Evolutionary conservation across 2,888 invertebrate genomes (phyloP).

Genomic region (Neoaliturus tenellus): DNA sequence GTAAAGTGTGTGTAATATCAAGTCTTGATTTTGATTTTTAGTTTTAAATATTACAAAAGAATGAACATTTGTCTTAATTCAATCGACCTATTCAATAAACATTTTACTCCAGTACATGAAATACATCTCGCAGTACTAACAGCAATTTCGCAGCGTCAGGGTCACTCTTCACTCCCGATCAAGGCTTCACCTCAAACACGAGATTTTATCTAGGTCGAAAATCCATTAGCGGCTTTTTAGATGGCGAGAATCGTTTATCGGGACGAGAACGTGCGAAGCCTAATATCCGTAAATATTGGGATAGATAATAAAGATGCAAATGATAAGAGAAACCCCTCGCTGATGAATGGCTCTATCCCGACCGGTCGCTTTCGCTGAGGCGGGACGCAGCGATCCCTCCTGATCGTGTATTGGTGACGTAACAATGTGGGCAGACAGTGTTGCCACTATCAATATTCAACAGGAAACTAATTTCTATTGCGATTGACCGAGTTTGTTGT

Average conservation of each 20-base stretch:
- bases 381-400: neutral
- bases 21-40: no score
- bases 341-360: constrained; percentile 36
- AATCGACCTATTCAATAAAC: no score
- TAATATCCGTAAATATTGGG: constrained; percentile 38
- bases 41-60: no score
- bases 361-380: constrained; percentile 25
- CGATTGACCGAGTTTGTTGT: neutral
- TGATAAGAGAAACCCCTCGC: constrained; percentile 29
- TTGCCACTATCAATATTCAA: neutral
- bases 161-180: no score
- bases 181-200: neutral
- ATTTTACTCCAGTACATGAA: no score
- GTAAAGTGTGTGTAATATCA: no score
- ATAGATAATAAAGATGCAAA: constrained; percentile 48
- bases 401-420: neutral
- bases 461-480: neutral
- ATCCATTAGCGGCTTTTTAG: neutral
- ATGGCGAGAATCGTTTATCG: constrained; percentile 11
- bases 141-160: no score
- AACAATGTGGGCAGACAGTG: neutral
- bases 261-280: neutral
- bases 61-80: no score
- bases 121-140: no score
- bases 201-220: neutral